These are phyloP conservation scores for Nothoprocta pentlandii DNA, from an alignment of 2,113 vertebrate species.

Conservation along the genomic window DNA sequence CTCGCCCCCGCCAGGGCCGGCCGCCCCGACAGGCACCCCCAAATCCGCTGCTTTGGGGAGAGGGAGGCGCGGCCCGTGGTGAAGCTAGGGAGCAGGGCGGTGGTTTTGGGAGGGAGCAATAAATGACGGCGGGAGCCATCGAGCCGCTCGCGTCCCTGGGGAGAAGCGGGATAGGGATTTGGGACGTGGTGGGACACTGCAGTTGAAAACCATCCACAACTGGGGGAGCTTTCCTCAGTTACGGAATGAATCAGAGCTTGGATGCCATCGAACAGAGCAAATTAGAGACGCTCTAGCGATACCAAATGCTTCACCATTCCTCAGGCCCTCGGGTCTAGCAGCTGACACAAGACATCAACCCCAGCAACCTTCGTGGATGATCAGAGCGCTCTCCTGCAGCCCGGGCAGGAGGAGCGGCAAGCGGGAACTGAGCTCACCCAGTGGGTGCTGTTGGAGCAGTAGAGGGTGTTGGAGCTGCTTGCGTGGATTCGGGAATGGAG, in stretches of 20 bases:
- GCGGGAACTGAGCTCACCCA: rapidly evolving
- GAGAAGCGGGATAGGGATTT: background rate
- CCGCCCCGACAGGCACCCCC: rapidly evolving
- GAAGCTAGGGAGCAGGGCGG: background rate
- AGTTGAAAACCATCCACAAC: background rate
- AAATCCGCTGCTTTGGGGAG: rapidly evolving
- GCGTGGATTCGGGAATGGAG: rapidly evolving
- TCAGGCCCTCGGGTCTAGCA: background rate
- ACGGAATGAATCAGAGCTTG: background rate
- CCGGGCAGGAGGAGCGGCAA: background rate
- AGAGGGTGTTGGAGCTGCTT: background rate
- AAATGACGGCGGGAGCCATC: background rate
- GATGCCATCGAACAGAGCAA: background rate
- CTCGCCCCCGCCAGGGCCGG: rapidly evolving
- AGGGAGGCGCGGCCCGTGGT: background rate
- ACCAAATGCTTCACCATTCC: background rate
- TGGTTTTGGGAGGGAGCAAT: rapidly evolving
- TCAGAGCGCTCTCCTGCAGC: background rate
- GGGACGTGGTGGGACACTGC: background rate
- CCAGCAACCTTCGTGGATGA: background rate
- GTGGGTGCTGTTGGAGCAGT: too few relatives aligned
- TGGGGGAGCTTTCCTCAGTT: background rate
- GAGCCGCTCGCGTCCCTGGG: background rate
- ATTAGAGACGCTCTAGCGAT: background rate
- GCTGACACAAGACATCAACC: background rate